phyloP scores from a whole-genome alignment of 2,888 invertebrate genomes.

The Tigriopus californicus region DNA sequence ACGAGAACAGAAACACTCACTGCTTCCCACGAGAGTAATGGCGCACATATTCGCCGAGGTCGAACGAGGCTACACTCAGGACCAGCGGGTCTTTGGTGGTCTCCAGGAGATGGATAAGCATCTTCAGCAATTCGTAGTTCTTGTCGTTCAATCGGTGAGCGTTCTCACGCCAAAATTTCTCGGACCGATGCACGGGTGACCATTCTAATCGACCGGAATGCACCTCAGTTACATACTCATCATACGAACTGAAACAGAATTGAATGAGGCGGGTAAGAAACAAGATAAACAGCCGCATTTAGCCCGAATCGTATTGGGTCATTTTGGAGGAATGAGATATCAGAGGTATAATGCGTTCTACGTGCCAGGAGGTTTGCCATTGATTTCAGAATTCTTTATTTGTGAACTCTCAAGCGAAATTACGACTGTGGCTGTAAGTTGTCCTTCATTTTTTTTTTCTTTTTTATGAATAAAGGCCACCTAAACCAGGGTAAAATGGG shows the following conservation, averaged over 20 bases:
- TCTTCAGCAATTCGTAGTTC: conserved; percentile 88
- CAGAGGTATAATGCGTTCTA: too few species aligned
- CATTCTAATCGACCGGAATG: conserved; percentile 85
- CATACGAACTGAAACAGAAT: conserved; percentile 60
- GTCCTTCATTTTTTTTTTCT: too few species aligned
- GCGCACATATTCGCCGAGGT: conserved; percentile 95
- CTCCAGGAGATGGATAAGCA: conserved; percentile 76
- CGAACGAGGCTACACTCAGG: conserved; percentile 91
- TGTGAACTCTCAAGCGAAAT: too few species aligned
- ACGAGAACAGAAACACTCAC: conserved; percentile 38
- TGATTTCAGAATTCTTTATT: too few species aligned
- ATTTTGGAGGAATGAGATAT: too few species aligned
- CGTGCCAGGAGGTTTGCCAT: too few species aligned
- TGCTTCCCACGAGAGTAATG: conserved; percentile 97
- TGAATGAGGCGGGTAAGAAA: too few species aligned
- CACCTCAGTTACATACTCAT: conserved; percentile 93
- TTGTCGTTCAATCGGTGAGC: conserved; percentile 88
- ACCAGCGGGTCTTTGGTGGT: conserved; percentile 80
- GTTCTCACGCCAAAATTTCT: conserved; percentile 99
- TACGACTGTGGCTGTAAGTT: too few species aligned
- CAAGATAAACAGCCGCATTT: too few species aligned
- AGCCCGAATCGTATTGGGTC: too few species aligned
- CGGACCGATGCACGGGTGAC: conserved; percentile 98
- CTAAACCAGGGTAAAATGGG: too few species aligned
- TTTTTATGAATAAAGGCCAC: too few species aligned